A percentile compares a stretch with the other conserved stretches of the same genome.
phyloP scores from a whole-genome alignment of 1,140 invertebrate genomes.

The Brachionus paranguensis region DNA sequence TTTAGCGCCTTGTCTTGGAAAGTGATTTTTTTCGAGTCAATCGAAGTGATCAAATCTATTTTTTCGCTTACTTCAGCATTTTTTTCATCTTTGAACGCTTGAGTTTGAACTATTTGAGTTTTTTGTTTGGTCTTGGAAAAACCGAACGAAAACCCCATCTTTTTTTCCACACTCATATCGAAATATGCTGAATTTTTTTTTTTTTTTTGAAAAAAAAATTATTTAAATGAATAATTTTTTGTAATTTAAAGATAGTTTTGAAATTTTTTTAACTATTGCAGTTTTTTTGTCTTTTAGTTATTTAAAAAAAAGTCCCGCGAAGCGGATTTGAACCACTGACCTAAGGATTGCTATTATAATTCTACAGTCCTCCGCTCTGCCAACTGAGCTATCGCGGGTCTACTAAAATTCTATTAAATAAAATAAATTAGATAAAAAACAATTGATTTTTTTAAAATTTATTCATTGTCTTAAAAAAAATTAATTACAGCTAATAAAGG shows the following conservation, averaged over 20 bases:
- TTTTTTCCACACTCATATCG: constrained; percentile 8
- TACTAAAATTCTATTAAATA: no score
- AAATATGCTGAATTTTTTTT: background rate
- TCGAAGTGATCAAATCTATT: background rate
- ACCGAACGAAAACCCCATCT: constrained; percentile 33
- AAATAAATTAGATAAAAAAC: no score
- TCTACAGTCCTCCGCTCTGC: no score
- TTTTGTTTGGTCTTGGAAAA: constrained; percentile 40
- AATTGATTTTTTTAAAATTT: no score
- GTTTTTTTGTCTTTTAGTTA: background rate
- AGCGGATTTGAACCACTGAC: background rate
- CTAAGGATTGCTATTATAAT: background rate
- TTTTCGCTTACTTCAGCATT: background rate
- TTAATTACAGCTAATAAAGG: background rate
- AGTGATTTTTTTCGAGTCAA: constrained; percentile 12
- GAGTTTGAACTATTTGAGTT: background rate
- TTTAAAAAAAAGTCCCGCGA: background rate
- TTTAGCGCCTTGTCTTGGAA: background rate
- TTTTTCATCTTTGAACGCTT: background rate
- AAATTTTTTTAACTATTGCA: background rate
- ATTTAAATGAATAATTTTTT: background rate
- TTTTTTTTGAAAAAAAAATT: background rate
- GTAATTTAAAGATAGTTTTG: background rate
- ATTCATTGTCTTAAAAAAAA: background rate
- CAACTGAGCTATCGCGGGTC: no score